Evolutionary conservation across 2,888 invertebrate genomes (phyloP), one percentile per base, ranked within the genome.

Genomic region (Callimorpha dominula): DNA sequence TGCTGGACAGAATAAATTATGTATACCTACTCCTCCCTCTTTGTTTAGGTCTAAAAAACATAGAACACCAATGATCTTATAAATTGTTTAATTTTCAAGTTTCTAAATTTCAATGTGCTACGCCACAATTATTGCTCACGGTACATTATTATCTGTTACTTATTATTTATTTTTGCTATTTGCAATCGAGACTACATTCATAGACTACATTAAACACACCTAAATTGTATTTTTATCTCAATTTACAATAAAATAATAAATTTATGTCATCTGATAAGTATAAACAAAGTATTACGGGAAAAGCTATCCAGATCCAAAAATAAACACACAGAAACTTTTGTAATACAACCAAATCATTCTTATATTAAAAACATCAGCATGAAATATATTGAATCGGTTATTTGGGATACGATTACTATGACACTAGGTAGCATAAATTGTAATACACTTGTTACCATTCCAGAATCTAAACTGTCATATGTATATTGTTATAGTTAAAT

Each of bases 401-500:
- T 46, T 6, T 9, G 43, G 43, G 9, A 46, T 6, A 46, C 9
- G 43, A 46, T 46, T 46, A 31, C 31, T 46, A 8, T 3, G 43
- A 46, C 43, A 46, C 4, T 8, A 46, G 43, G 43, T 46, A 46
- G 9, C 43, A 46, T 46, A 46, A 1, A 46, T 8, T 6, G 43
- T 46, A 46, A 8, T 46, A 46, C 6, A 46, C 4, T 46, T 46
- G 8, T 46, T 46, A 9, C 43, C 31, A 31, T 31, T 31, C 31
- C 31, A 31, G 43, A 46, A 46, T 46, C 43, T 46, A 46, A 46
- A 31, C 31, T 46, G 4, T 9, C 6, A 46, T 9, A 70, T 68
- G n/a, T 57, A 40, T 31, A 65, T 74, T 62, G 50, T 62, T 66
- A 49, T 1, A 4, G 8, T 42, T 14, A 60, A n/a, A 60, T 60